These are phyloP conservation scores for Drosophila auraria DNA, from an alignment of 1,140 invertebrate genomes.

Conservation along the genomic window DNA sequence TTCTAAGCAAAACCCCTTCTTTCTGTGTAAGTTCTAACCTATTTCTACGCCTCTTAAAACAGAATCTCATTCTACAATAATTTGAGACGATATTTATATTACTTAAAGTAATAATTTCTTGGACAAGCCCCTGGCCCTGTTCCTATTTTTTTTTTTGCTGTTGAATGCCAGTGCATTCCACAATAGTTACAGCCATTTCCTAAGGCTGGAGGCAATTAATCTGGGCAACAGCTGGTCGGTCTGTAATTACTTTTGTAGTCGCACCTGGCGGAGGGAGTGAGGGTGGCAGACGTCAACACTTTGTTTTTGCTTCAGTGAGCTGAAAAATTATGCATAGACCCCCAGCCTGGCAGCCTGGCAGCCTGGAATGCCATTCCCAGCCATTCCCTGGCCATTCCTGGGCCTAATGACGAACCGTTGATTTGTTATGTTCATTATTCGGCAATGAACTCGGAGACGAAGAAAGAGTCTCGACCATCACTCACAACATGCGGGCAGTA, in stretches of 20 bases:
- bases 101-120: slow-evolving; percentile 1
- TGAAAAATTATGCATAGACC: slow-evolving; percentile 74
- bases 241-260: slow-evolving; percentile 71
- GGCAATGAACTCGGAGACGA: slow-evolving; percentile 33
- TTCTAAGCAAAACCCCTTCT: background rate
- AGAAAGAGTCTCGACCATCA: slow-evolving; percentile 31
- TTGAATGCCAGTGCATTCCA: slow-evolving; percentile 11
- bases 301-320: slow-evolving; percentile 71
- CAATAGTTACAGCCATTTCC: slow-evolving; percentile 20
- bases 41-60: too few relatives aligned
- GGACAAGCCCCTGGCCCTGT: background rate
- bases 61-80: background rate
- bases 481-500: slow-evolving; percentile 35
- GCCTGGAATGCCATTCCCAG: slow-evolving; percentile 4
- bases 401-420: slow-evolving; percentile 71
- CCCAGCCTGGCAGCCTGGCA: background rate
- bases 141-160: background rate
- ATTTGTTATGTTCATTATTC: slow-evolving; percentile 81
- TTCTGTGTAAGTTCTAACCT: too few relatives aligned
- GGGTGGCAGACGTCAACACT: slow-evolving; percentile 38
- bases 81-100: background rate
- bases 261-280: slow-evolving; percentile 24
- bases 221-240: slow-evolving; percentile 65
- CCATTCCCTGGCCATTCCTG: slow-evolving; percentile 2
- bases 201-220: slow-evolving; percentile 61